These are phyloP conservation scores for Butastur rufipennis DNA, from an alignment of 2,113 vertebrate species.

Conservation along the genomic window DNA sequence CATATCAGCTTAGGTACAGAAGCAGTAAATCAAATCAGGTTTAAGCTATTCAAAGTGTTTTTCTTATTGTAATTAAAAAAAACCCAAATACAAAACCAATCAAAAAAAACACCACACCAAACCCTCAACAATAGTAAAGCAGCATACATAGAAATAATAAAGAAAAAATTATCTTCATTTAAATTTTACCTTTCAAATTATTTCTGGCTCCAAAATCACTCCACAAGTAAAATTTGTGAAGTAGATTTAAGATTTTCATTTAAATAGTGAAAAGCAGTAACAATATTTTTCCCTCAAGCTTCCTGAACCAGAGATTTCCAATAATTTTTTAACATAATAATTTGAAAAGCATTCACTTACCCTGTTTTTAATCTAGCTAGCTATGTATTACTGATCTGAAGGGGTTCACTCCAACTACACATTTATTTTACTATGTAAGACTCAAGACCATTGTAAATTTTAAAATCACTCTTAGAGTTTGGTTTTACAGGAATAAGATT, in stretches of 20 bases:
- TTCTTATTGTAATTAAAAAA: neutral
- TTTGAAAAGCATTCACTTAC: neutral
- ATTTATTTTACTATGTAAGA: neutral
- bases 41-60: neutral
- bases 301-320: neutral
- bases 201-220: neutral
- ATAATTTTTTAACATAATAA: neutral
- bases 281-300: rapidly evolving
- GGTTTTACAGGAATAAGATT: neutral
- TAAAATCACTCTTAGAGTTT: neutral
- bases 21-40: neutral
- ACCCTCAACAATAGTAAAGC: neutral
- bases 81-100: neutral
- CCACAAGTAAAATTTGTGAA: neutral
- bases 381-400: neutral
- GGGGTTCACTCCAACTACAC: neutral
- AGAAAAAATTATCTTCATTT: neutral
- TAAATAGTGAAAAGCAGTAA: neutral
- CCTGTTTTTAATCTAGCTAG: neutral
- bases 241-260: neutral
- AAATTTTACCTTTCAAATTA: neutral
- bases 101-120: neutral
- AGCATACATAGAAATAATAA: neutral
- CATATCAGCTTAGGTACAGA: neutral
- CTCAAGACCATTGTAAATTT: neutral